Conservation (phyloP, 2,888 invertebrate genomes). For the Theretra japonica region DNA sequence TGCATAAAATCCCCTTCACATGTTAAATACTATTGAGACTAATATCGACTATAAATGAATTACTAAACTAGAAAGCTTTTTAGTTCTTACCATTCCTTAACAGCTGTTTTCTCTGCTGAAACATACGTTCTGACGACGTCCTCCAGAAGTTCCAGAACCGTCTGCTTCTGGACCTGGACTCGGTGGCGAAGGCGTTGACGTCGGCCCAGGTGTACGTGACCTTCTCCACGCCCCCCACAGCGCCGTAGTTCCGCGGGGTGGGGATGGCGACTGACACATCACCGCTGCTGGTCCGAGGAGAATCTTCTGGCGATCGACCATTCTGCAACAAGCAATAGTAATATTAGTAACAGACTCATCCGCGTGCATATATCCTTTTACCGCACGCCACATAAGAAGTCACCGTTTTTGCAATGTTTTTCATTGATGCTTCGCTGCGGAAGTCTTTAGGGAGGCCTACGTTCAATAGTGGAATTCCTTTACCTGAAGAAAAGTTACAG, state of each 20-base stretch:
- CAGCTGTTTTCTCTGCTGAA: conserved; percentile 87
- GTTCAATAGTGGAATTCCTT: too few relatives aligned
- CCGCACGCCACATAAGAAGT: too few relatives aligned
- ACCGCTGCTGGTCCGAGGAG: conserved; percentile 64
- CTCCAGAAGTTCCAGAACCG: conserved; percentile 79
- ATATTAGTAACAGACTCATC: background rate
- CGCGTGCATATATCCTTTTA: background rate
- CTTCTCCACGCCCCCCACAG: conserved; percentile 73
- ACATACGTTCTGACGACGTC: conserved; percentile 66
- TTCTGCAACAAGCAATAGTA: conserved; percentile 48
- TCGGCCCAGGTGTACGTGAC: conserved; percentile 92
- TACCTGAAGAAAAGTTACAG: too few relatives aligned
- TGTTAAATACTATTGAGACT: too few relatives aligned
- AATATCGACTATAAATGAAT: background rate
- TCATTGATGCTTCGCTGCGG: too few relatives aligned
- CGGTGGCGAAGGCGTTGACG: conserved; percentile 89
- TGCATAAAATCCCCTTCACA: too few relatives aligned
- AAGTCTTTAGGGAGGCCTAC: too few relatives aligned
- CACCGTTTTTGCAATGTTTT: too few relatives aligned
- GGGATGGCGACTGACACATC: conserved; percentile 68
- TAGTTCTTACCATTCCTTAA: conserved; percentile 87
- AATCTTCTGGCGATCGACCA: conserved; percentile 58
- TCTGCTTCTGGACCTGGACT: conserved; percentile 75
- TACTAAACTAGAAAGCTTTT: background rate
- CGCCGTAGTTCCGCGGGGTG: conserved; percentile 66